Base-by-base conservation (phyloP, 1,140 invertebrate species). In the Pseudomyrmex sp. region DNA sequence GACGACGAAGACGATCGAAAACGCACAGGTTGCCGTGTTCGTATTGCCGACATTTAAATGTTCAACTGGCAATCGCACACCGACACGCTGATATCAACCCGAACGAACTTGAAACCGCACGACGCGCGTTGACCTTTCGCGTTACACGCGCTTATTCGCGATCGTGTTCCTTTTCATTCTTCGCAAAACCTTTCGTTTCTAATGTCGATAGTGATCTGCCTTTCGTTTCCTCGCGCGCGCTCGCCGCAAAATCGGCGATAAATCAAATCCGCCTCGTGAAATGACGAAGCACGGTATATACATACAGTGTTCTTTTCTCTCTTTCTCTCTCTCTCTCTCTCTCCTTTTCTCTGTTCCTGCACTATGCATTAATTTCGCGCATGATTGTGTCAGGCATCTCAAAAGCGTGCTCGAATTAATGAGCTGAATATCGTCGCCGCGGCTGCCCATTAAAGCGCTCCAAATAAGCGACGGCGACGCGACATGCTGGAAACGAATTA, bases 401-500 rank as follows among this genome's bases (percentile, higher is more conserved):
- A 48, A 59, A 70, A 58, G 20, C 18, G 13, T n/a, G 35, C 20
- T 2, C 10, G 46, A 61, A 50, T 70, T 61, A 50, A 61, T 13
- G 54, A 70, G 44, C 54, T n/a, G 8, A 15, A 48, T 23, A n/a
- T 26, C 46, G 48, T 18, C 23, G 62, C 5, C n/a, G 35, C 65
- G 26, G n/a, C 26, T 0, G 13, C 10, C 35, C 35, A 59, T 70
- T 69, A 35, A 79, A 58, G 50, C 35, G 35, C 48, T 73, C 23
- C 56, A 82, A 59, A 66, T 56, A 70, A 82, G 52, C 12, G 84
- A 52, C 35, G 13, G 48, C 66, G 65, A 74, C 66, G 76, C 62
- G 59, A 70, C 44, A 62, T 48, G 70, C 20, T 66, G 73, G n/a
- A 83, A 70, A 83, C 66, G 72, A 85, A 87, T 83, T 72, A 56